Evolutionary conservation across 1,140 invertebrate species (phyloP), one percentile per base, ranked within the genome.

Genomic region (Drosophila ananassae): DNA sequence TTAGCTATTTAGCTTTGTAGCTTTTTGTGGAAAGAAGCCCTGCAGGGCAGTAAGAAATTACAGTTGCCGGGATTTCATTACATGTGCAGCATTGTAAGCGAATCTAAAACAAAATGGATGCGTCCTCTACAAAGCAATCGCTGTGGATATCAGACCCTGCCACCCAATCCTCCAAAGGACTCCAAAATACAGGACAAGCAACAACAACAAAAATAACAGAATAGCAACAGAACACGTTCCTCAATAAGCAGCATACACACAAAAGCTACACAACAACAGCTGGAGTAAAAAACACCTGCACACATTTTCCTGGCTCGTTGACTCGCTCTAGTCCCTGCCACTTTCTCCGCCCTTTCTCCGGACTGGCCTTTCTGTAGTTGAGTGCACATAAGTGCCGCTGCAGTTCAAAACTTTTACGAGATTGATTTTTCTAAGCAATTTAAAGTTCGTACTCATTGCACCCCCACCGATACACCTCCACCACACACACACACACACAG

Each of bases 341-440:
- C 7, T 8, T 22, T 10, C 7, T 13, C 17, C 6, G 10, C 54
- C 59, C 21, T 30, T 41, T 41, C 0, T 44, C 13, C 41, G 0
- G 2, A 3, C 41, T 21, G 10, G 34, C 41, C 41, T 51, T 28
- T 39, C 48, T 71, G 64, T 66, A 57, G 77, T 67, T 60, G 78
- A 83, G 66, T 77, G 50, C 80, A 84, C 72, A 82, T 71, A 83
- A 83, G 71, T 83, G 81, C 48, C 52, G 77, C 76, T 69, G 50
- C 52, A 66, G 73, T 58, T 76, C 54, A 83, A 85, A 85, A 81
- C 82, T 85, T 87, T 85, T 85, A 85, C 81, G 77, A 87, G 82
- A 85, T 85, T 85, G 81, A 85, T 85, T 85, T 85, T 85, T 85
- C 81, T 85, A 87, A 85, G 81, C 81, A 85, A 85, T 85, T 85